Conservation (phyloP, 2,113 vertebrate genomes). For the Rutilus rutilus region DNA sequence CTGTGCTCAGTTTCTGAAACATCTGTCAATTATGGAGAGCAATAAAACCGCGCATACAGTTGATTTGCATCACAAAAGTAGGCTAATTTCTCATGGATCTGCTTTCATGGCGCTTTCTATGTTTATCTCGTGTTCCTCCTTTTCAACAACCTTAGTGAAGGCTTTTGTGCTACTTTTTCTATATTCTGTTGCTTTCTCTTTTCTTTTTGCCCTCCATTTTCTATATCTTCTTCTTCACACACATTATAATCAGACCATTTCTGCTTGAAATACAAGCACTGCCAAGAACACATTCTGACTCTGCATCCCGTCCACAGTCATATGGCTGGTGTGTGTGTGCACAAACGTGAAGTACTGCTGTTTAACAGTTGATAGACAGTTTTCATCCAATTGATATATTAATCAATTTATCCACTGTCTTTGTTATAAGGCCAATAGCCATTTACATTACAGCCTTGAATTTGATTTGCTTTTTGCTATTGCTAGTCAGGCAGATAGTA, state of each 20-base stretch:
- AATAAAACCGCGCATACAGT: neutral
- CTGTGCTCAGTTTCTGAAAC: neutral
- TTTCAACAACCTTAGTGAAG: neutral
- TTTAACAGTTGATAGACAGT: neutral
- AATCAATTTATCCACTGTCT: neutral
- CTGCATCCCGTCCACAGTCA: slow-evolving; percentile 16
- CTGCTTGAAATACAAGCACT: neutral
- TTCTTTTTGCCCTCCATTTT: neutral
- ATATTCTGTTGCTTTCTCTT: neutral
- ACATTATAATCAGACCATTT: neutral
- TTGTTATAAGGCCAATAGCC: neutral
- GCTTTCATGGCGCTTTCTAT: neutral
- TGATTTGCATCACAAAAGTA: neutral
- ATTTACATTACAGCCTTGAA: neutral
- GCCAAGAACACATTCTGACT: slow-evolving; percentile 16
- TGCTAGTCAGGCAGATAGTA: neutral
- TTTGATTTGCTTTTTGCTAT: neutral
- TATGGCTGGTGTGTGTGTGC: slow-evolving; percentile 20
- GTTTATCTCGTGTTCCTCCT: neutral
- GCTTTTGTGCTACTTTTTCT: neutral
- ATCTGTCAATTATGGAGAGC: neutral
- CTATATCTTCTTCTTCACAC: neutral
- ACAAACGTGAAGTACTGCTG: neutral
- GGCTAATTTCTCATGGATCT: neutral
- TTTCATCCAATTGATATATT: neutral